A percentile compares a stretch with the other conserved stretches of the same genome.
These are phyloP conservation scores for Rhagium mordax DNA, from an alignment of 2,888 invertebrate species.

Conservation along the genomic window DNA sequence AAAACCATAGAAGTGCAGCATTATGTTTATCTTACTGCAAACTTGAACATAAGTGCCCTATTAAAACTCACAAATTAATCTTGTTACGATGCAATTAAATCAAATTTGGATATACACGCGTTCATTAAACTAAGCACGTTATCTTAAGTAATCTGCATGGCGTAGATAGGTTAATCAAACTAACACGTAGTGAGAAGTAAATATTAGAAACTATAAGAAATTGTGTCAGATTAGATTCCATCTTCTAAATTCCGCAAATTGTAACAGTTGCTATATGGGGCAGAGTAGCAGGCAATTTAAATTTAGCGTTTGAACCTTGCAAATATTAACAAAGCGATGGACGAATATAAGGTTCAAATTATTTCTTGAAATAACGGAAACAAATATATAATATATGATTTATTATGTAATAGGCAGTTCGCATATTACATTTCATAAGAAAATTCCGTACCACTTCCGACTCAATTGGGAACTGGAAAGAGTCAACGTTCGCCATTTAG, in stretches of 20 bases:
- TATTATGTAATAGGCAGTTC: too few relatives aligned
- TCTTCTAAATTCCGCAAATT: too few relatives aligned
- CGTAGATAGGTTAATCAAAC: neutral
- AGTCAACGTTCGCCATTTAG: neutral
- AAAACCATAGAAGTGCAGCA: neutral
- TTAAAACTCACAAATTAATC: neutral
- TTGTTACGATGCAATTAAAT: slow-evolving; percentile 1
- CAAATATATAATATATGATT: too few relatives aligned
- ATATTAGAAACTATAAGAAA: too few relatives aligned
- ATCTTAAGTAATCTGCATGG: neutral
- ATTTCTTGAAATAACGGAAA: too few relatives aligned
- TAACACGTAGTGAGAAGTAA: neutral
- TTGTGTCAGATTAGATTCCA: too few relatives aligned
- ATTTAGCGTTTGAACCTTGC: too few relatives aligned
- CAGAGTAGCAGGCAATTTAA: too few relatives aligned
- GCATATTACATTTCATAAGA: neutral
- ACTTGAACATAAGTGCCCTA: neutral
- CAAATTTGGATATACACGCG: neutral
- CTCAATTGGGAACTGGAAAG: neutral
- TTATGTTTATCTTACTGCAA: slow-evolving; percentile 9
- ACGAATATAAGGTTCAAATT: too few relatives aligned
- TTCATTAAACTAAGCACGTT: neutral
- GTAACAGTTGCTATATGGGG: too few relatives aligned
- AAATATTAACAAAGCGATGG: too few relatives aligned
- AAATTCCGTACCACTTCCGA: neutral